Base-by-base conservation (phyloP, 1,140 invertebrate genomes). In the Drosophila tristis region DNA sequence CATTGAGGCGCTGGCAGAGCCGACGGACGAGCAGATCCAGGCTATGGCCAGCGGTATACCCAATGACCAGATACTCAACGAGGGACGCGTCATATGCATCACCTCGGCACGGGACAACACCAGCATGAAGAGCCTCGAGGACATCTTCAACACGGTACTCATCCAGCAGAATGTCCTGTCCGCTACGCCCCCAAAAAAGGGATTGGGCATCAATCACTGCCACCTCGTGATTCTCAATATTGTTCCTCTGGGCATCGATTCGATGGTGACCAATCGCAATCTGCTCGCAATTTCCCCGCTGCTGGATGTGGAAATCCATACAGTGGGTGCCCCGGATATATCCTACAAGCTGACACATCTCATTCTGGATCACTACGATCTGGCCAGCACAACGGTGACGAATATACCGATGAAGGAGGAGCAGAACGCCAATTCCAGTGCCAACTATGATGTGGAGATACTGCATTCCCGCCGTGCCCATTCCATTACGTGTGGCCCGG, bases 331-430 rank as follows among this genome's bases (percentile, higher is more conserved):
- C 4, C 93, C 94, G 7, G 90, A 93, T n/a, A 91, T 95, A 25
- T 93, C 95, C 0, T 94, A 93, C 60, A 95, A 97, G 80, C 92
- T 97, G 8, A 95, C 96, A 0, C 94, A 96, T 54, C 91, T 97
- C 2, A 96, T 97, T 59, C 91, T 97, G 61, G 94, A 95, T 6
- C 98, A 99, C 92, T 99, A 98, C 85, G 95, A 97, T 90, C 93
- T 99, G n/a, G 96, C 97, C 1, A 98, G 96, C 56, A 99, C 98
- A 11, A 99, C 98, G 1, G 98, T 99, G 0, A 99, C 98, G 25
- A 98, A 98, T 29, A 99, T 99, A 85, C 98, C 98, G 4, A 99
- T 99, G 98, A 99, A 99, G 70, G 98, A 99, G 93, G 98, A 99
- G 93, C 98, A 99, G 93, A 99, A 99, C 93, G 98, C 98, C 1